Conservation (phyloP, 2,113 vertebrate species). For the Tiliqua scincoides region DNA sequence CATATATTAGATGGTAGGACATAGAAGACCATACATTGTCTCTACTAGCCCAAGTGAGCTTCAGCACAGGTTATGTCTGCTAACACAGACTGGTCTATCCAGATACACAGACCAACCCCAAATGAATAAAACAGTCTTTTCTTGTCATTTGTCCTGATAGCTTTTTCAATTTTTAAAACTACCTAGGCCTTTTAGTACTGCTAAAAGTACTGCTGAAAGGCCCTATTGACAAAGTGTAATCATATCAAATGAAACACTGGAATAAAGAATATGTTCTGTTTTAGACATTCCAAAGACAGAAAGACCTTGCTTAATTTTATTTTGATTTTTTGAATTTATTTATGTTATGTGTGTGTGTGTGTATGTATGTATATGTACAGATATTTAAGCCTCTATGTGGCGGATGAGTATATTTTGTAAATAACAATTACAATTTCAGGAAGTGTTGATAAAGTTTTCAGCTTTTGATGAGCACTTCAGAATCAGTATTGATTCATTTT, state of each 20-base stretch:
- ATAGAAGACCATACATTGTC: background rate
- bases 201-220: conserved; percentile 67
- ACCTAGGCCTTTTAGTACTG: conserved; percentile 53
- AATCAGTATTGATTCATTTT: conserved; percentile 63
- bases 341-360: conserved; percentile 73
- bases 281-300: conserved; percentile 80
- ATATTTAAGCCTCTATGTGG: conserved; percentile 76
- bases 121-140: conserved; percentile 32
- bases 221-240: conserved; percentile 62
- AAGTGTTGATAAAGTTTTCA: conserved; percentile 48
- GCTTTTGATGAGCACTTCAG: conserved; percentile 58
- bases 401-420: conserved; percentile 78
- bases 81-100: background rate
- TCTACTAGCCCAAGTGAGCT: background rate
- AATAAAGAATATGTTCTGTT: conserved; percentile 56
- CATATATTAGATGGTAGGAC: conserved; percentile 24
- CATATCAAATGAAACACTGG: conserved; percentile 65
- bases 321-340: conserved; percentile 69
- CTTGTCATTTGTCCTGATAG: conserved; percentile 24
- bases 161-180: conserved; percentile 64
- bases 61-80: background rate
- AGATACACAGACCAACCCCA: conserved; percentile 35
- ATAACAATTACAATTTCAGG: conserved; percentile 67
- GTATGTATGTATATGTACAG: conserved; percentile 66
- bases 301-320: conserved; percentile 53